Percentiles rank a stretch among this genome's conserved stretches.
These are phyloP conservation scores for Thereva unica DNA, from an alignment of 2,888 invertebrate genomes.

Conservation along the genomic window DNA sequence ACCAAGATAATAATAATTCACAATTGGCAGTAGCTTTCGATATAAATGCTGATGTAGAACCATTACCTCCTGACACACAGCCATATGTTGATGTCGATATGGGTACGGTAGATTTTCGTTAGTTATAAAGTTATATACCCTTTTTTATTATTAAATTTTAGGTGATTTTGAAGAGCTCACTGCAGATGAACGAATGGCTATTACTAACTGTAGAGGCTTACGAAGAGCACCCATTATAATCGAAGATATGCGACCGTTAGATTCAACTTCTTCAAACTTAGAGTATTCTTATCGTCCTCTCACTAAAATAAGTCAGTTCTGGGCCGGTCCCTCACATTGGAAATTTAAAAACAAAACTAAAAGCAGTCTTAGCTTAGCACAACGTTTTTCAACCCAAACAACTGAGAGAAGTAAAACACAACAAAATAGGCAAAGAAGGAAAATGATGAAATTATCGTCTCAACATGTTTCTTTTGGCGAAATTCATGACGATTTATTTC, in stretches of 20 bases:
- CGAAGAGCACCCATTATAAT: conserved; percentile 57
- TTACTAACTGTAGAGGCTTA: conserved; percentile 54
- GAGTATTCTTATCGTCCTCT: conserved; percentile 74
- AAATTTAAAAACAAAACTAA: conserved; percentile 63
- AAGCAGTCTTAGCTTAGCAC: conserved; percentile 45
- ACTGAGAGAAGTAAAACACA: background rate
- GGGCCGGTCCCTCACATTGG: conserved; percentile 88
- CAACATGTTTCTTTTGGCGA: conserved; percentile 50
- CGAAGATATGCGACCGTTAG: conserved; percentile 64
- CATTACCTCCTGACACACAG: conserved; percentile 59
- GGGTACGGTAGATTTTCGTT: conserved; percentile 41
- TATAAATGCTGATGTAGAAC: conserved; percentile 67
- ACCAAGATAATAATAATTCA: conserved; percentile 56
- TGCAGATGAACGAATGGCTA: conserved; percentile 52
- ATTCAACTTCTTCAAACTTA: conserved; percentile 59
- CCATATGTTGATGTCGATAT: conserved; percentile 57
- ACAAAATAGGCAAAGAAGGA: conserved; percentile 12
- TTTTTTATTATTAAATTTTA: conserved; percentile 42
- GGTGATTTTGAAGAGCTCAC: conserved; percentile 58
- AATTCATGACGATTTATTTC: conserved; percentile 50
- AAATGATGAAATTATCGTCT: conserved; percentile 46
- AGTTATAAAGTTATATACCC: background rate
- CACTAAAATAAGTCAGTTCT: conserved; percentile 61
- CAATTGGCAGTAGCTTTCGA: conserved; percentile 67
- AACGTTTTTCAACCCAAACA: conserved; percentile 6